Conservation (phyloP, 1,140 invertebrate genomes). For the Phymorhynchus buccinoides region DNA sequence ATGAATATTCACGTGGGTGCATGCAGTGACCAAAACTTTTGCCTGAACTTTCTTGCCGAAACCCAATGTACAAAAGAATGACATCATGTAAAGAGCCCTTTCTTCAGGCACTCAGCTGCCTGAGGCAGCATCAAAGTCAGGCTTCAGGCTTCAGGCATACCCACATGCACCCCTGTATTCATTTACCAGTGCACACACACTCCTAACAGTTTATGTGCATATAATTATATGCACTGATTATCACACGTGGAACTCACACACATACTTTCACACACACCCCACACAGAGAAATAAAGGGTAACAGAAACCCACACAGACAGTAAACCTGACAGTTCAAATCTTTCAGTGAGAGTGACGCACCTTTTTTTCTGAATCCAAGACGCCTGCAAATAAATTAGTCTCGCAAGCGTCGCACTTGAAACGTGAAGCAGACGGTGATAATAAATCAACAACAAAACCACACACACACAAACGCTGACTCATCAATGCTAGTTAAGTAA, state of each 20-base stretch:
- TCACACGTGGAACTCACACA: neutral
- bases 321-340: too few species aligned
- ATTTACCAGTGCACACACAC: constrained; percentile 1
- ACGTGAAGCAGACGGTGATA: neutral
- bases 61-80: too few species aligned
- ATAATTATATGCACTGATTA: neutral
- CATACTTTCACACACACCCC: neutral
- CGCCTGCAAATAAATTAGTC: neutral
- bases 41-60: too few species aligned
- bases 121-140: neutral
- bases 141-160: neutral
- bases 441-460: neutral
- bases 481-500: too few species aligned
- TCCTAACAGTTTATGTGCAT: neutral
- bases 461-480: too few species aligned
- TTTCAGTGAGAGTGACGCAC: neutral
- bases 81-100: too few species aligned
- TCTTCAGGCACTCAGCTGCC: too few species aligned
- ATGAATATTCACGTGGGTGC: too few species aligned
- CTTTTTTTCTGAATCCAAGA: neutral
- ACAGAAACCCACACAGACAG: neutral
- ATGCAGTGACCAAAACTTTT: too few species aligned
- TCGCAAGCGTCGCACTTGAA: too few species aligned
- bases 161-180: neutral
- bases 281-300: neutral